A percentile compares a stretch with the other conserved stretches of the same genome.
Conservation (phyloP, 2,888 invertebrate species). For the Noctua comes region DNA sequence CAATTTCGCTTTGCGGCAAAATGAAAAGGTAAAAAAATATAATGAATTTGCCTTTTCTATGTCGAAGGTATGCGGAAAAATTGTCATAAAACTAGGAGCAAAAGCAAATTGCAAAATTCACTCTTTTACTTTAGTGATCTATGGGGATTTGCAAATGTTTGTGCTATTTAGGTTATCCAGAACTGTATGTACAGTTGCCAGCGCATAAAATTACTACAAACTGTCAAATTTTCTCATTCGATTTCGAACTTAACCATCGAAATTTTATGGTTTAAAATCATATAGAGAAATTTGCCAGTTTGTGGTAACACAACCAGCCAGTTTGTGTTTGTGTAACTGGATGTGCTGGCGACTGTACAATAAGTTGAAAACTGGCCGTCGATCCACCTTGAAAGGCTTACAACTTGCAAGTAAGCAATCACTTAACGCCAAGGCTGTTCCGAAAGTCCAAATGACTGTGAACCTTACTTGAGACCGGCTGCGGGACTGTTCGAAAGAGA, state of each 20-base stretch:
- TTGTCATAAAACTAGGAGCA: slow-evolving; percentile 21
- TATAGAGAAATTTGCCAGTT: no score
- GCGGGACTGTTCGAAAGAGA: no score
- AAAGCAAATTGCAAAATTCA: slow-evolving; percentile 28
- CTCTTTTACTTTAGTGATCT: not conserved
- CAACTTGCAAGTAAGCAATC: not conserved
- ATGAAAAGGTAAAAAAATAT: slow-evolving; percentile 37
- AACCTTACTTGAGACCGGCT: not conserved
- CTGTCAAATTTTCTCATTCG: no score
- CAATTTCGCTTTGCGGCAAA: slow-evolving; percentile 47
- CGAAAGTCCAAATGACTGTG: not conserved
- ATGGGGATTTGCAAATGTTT: not conserved
- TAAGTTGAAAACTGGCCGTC: not conserved
- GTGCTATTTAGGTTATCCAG: not conserved
- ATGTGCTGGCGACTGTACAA: no score
- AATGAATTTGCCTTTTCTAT: slow-evolving; percentile 47
- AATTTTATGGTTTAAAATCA: no score
- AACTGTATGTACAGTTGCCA: not conserved
- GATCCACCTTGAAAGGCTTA: not conserved
- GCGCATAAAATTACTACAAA: no score
- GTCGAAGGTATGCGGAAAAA: slow-evolving; percentile 19
- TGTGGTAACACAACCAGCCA: no score
- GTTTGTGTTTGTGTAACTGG: no score
- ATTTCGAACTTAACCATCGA: no score
- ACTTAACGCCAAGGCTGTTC: not conserved